A percentile compares a stretch with the other conserved stretches of the same genome.
phyloP scores from a whole-genome alignment of 1,140 invertebrate genomes.

The Helicoverpa armigera region DNA sequence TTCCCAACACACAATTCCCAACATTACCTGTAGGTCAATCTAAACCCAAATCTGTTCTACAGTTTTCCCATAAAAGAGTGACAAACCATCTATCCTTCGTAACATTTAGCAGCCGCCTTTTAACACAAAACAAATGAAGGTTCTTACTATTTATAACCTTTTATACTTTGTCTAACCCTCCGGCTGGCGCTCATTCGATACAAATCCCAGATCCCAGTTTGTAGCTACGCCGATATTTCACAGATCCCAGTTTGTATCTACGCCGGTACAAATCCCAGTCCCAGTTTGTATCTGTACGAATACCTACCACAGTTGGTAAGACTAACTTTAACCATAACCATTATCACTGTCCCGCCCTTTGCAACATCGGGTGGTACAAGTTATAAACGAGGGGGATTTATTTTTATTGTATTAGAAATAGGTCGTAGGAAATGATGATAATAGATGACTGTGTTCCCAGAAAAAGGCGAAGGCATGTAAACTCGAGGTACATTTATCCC shows the following conservation, averaged over 20 bases:
- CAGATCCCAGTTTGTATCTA: slow-evolving; percentile 58
- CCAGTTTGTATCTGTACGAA: slow-evolving; percentile 57
- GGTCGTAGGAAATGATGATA: neutral
- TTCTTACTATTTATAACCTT: neutral
- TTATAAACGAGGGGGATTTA: neutral
- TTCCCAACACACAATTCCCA: too few species aligned
- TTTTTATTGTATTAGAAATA: neutral
- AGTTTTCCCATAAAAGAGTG: too few species aligned
- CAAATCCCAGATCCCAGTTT: slow-evolving; percentile 72
- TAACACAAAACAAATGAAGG: neutral
- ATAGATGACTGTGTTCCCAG: too few species aligned
- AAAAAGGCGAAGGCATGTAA: too few species aligned
- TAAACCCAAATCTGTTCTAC: too few species aligned
- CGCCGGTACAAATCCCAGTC: slow-evolving; percentile 70
- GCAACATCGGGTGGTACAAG: slow-evolving; percentile 1
- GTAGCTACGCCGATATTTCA: neutral
- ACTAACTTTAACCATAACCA: slow-evolving; percentile 81
- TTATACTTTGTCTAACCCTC: slow-evolving; percentile 3
- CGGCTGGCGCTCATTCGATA: slow-evolving; percentile 59
- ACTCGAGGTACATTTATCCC: too few species aligned
- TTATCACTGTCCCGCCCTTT: slow-evolving; percentile 78
- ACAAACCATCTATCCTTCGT: too few species aligned
- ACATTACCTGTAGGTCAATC: too few species aligned
- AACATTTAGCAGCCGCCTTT: too few species aligned
- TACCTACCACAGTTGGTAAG: slow-evolving; percentile 68